These are phyloP conservation scores for Phallusia fumigata DNA, from an alignment of 23 tunicate genomes.

Conservation along the genomic window DNA sequence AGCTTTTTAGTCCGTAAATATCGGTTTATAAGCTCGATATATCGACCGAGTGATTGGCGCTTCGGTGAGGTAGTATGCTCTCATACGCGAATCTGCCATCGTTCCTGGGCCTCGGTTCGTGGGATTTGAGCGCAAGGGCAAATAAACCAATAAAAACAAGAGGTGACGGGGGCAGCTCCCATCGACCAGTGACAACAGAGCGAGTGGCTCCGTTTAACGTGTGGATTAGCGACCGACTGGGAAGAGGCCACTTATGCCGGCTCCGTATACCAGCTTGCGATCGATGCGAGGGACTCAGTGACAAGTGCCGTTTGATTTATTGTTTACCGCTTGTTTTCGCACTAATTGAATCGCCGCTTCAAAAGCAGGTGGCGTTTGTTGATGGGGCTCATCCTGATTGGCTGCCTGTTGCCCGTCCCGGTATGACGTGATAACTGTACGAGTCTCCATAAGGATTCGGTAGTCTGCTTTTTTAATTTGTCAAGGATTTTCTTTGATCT, in stretches of 20 bases:
- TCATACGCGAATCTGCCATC: background rate
- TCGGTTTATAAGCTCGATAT: background rate
- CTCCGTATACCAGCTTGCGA: background rate
- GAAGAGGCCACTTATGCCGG: background rate
- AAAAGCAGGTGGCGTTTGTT: background rate
- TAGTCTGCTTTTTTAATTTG: no score
- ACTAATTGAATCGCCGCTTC: background rate
- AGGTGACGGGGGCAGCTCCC: background rate
- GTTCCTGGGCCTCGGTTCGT: background rate
- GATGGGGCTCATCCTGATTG: background rate
- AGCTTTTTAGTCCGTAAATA: background rate
- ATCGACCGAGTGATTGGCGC: background rate
- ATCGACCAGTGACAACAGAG: background rate
- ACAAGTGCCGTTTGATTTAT: constrained; percentile 5
- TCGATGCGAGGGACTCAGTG: background rate
- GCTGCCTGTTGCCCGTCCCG: no score
- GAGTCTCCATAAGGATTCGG: no score
- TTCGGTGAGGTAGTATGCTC: background rate
- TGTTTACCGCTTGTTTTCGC: background rate
- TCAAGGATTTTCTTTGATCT: no score
- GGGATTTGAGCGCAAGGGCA: background rate
- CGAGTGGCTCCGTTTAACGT: background rate
- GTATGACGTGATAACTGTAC: no score
- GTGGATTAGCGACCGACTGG: background rate
- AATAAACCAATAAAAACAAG: background rate